A percentile compares a stretch with the other conserved stretches of the same genome.
Conservation (phyloP, 2,797 vertebrate genomes). For the Melopsittacus undulatus region DNA sequence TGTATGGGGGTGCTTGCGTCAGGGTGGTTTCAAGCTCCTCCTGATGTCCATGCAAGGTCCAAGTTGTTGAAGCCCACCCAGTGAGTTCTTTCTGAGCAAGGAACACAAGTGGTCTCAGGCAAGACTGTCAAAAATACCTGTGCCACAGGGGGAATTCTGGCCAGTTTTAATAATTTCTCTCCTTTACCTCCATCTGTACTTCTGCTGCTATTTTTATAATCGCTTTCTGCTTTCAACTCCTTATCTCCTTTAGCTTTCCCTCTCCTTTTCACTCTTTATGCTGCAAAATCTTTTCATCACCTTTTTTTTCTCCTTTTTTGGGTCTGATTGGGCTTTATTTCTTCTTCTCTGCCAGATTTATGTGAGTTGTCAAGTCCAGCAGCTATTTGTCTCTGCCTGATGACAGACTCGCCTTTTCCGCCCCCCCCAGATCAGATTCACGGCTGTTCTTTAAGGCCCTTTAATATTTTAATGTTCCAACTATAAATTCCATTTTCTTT, state of each 20-base stretch:
- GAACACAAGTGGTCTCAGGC: background rate
- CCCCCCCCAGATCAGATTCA: slow-evolving; percentile 72
- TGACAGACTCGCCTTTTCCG: slow-evolving; percentile 63
- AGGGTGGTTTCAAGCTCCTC: accelerated
- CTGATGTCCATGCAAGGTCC: accelerated
- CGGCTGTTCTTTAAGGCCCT: slow-evolving; percentile 76
- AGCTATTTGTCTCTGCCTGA: slow-evolving; percentile 71
- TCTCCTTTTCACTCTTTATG: slow-evolving; percentile 65
- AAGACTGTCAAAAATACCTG: background rate
- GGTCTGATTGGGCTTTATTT: slow-evolving; percentile 63
- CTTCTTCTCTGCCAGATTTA: slow-evolving; percentile 74
- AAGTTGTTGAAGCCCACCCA: background rate
- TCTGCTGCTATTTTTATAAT: slow-evolving; percentile 52
- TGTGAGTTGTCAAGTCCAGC: slow-evolving; percentile 73
- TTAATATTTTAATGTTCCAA: slow-evolving; percentile 81
- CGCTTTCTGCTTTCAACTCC: slow-evolving; percentile 50
- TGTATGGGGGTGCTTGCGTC: background rate
- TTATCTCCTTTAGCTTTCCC: slow-evolving; percentile 43
- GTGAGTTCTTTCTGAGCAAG: background rate
- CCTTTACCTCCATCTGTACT: background rate
- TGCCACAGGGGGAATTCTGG: background rate
- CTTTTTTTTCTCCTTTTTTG: background rate
- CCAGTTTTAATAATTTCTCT: background rate
- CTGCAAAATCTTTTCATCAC: slow-evolving; percentile 73
- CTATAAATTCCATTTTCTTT: slow-evolving; percentile 80